Evolutionary conservation across 2,888 invertebrate species (phyloP), one percentile per base, ranked within the genome.

Genomic region (Thereva nobilitata): DNA sequence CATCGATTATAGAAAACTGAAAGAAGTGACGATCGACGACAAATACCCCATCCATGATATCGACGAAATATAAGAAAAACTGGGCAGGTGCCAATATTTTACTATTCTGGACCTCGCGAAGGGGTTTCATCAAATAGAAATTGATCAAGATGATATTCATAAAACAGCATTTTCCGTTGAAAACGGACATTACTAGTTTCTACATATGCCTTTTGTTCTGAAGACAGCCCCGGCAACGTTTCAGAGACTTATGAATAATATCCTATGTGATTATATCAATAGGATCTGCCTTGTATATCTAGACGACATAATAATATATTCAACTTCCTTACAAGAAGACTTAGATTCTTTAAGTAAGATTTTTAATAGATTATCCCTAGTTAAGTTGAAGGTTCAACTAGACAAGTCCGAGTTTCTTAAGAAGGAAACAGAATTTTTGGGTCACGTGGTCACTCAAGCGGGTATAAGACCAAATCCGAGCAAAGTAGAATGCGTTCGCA

Each of bases 241-340:
- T 52, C 79, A n/a, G n/a, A 57, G 78, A 4, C 67, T 77, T 23
- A 80, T 80, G 78, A 75, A 79, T 49, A 74, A 72, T 50, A 73
- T 80, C 0, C 67, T 80, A 1, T 3, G 12, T 73, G 72, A 72
- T 72, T 70, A 69, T 68, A 67, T 70, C 72, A 23, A 64, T 75
- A 12, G 67, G 67, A 34, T 71, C 55, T 71, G 71, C 12, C 12
- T 72, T 5, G 71, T 70, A 0, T 75, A 73, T 65, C 55, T 73
- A 42, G 74, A 75, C 50, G 73, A 74, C 38, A 70, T 72, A 1
- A 64, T 74, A 4, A 63, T 72, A 4, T 73, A 69, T 54, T 71
- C 69, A 2, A 69, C 68, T 0, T 66, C 69, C 2, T 37, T 72
- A 12, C 61, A 72, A 35, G 70, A 72, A 38, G 70, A 72, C 49